A percentile compares a stretch with the other conserved stretches of the same genome.
Evolutionary conservation across 2,113 vertebrate genomes (phyloP).

Genomic region (Puffinus mauretanicus): DNA sequence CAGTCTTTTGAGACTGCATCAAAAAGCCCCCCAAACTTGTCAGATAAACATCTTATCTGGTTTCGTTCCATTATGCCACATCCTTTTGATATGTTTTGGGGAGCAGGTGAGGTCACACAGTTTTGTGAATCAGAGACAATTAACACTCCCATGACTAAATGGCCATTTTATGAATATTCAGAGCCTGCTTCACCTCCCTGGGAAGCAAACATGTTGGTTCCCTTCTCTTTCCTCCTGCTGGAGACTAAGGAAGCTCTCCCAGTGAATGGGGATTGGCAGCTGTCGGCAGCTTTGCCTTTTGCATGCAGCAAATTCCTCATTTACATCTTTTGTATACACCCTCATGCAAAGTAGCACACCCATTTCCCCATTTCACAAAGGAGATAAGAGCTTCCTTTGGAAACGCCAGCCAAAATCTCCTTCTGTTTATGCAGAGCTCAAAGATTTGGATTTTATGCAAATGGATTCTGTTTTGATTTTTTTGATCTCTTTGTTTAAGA

Average conservation of each 20-base stretch:
- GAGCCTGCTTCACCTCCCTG: conserved; percentile 69
- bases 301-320: conserved; percentile 73
- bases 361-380: conserved; percentile 76
- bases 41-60: conserved; percentile 20
- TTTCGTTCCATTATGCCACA: conserved; percentile 1
- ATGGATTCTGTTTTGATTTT: conserved; percentile 64
- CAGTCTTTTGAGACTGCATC: background rate
- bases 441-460: conserved; percentile 77
- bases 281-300: conserved; percentile 71
- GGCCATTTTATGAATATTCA: conserved; percentile 83
- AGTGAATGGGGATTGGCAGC: conserved; percentile 78
- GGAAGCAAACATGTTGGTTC: conserved; percentile 70
- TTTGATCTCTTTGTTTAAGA: conserved; percentile 56
- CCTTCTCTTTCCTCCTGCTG: conserved; percentile 61
- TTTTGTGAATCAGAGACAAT: conserved; percentile 71
- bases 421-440: conserved; percentile 71
- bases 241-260: conserved; percentile 48
- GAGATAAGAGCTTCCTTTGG: conserved; percentile 72
- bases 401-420: conserved; percentile 66
- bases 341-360: conserved; percentile 79
- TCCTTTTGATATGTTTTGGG: conserved; percentile 14
- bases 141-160: conserved; percentile 76
- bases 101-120: conserved; percentile 71
- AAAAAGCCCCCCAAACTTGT: conserved; percentile 26
- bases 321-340: conserved; percentile 79